These are phyloP conservation scores for Drosophila oshimai DNA, from an alignment of 1,140 invertebrate genomes.

Conservation along the genomic window DNA sequence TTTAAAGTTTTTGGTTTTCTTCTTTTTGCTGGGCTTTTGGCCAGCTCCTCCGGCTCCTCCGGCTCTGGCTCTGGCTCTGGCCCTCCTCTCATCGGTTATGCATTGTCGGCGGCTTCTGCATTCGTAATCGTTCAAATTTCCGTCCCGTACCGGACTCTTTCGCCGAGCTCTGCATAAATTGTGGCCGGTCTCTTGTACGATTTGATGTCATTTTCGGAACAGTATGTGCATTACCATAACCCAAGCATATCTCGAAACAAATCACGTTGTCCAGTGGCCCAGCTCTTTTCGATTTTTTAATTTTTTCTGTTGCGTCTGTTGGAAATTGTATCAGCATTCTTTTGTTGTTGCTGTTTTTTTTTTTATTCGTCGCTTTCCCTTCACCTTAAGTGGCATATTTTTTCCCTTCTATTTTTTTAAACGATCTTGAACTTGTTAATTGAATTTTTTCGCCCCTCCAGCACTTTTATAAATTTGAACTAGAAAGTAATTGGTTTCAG, in stretches of 20 bases:
- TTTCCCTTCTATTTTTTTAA: background rate
- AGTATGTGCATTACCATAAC: conserved; percentile 55
- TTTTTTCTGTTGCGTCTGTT: conserved; percentile 8
- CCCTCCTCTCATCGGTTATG: conserved; percentile 45
- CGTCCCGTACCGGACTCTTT: conserved; percentile 23
- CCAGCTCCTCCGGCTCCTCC: no score
- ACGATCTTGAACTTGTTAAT: conserved; percentile 45
- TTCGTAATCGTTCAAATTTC: conserved; percentile 62
- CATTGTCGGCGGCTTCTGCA: conserved; percentile 52
- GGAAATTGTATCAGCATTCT: conserved; percentile 29
- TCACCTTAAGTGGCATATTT: conserved; percentile 1
- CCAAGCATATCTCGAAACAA: conserved; percentile 34
- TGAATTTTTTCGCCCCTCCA: conserved; percentile 8
- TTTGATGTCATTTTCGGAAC: conserved; percentile 62
- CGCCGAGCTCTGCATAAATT: conserved; percentile 61
- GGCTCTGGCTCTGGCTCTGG: no score
- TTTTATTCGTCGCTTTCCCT: background rate
- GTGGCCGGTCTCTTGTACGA: conserved; percentile 22
- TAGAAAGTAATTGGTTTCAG: conserved; percentile 1
- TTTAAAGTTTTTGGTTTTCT: conserved; percentile 1
- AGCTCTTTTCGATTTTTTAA: background rate
- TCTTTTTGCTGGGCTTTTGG: background rate
- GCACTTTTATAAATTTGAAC: background rate
- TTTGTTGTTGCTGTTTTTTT: background rate
- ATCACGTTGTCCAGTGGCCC: conserved; percentile 41